Evolutionary conservation across 2,888 invertebrate species (phyloP).

Genomic region (Drosophila pegasa): DNA sequence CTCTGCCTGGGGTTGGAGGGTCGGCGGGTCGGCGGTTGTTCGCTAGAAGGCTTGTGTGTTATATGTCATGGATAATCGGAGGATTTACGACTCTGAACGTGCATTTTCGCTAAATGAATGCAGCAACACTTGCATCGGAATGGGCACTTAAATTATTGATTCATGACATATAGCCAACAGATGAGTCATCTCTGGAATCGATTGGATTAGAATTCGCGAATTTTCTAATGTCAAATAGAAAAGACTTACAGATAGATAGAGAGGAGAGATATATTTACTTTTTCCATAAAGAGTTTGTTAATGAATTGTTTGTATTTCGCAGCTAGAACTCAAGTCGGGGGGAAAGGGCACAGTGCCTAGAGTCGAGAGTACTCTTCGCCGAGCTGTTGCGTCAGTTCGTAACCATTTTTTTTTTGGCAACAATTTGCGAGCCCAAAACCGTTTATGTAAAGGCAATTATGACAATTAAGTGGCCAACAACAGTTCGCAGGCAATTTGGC

Average conservation of each 20-base stretch:
- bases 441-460: constrained; percentile 50
- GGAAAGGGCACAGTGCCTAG: neutral
- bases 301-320: constrained; percentile 1
- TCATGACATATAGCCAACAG: neutral
- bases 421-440: constrained; percentile 18
- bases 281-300: neutral
- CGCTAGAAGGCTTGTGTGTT: constrained; percentile 3
- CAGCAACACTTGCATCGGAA: constrained; percentile 27
- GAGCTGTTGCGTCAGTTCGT: constrained; percentile 24
- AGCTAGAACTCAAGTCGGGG: neutral
- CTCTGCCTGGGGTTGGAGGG: neutral
- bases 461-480: constrained; percentile 39
- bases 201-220: neutral
- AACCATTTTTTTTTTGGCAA: constrained; percentile 24
- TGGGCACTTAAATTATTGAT: constrained; percentile 8
- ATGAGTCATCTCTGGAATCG: constrained; percentile 20
- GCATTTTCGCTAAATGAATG: constrained; percentile 27
- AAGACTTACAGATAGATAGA: neutral
- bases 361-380: neutral
- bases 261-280: neutral
- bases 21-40: no score
- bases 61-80: neutral
- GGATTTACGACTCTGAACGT: constrained; percentile 26
- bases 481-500: constrained; percentile 23
- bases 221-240: no score